phyloP scores from a whole-genome alignment of 1,140 invertebrate species.

The Lasioglossum albipes region DNA sequence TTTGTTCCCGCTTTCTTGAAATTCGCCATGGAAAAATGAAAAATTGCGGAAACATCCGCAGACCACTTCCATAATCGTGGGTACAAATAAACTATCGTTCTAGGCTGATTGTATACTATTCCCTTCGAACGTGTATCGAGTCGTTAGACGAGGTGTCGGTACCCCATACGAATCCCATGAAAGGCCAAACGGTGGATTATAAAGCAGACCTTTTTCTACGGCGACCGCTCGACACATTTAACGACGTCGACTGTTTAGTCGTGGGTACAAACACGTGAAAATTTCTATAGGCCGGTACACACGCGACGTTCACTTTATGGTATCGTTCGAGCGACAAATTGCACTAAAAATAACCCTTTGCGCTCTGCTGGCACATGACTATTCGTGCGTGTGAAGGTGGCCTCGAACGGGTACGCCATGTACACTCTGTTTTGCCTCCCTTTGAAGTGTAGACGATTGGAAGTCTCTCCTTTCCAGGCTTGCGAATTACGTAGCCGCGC shows the following conservation, averaged over 20 bases:
- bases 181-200: conserved; percentile 26
- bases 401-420: conserved; percentile 49
- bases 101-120: no score
- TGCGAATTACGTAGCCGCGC: conserved; percentile 52
- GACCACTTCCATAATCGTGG: no score
- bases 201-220: conserved; percentile 10
- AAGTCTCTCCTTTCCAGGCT: conserved; percentile 46
- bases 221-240: conserved; percentile 52
- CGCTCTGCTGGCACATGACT: conserved; percentile 61
- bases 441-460: conserved; percentile 67
- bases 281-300: conserved; percentile 46
- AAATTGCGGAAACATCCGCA: no score
- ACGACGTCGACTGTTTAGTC: conserved; percentile 49
- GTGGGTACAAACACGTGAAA: conserved; percentile 56
- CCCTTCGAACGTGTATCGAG: no score
- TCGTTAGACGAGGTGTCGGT: background rate
- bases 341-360: conserved; percentile 79
- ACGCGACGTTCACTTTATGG: conserved; percentile 68
- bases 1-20: no score
- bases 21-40: no score
- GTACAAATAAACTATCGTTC: no score
- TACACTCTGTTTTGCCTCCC: conserved; percentile 51
- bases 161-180: background rate
- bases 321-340: conserved; percentile 77
- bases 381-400: conserved; percentile 71